phyloP scores from a whole-genome alignment of 2,797 vertebrate species.

The Picus viridis region DNA sequence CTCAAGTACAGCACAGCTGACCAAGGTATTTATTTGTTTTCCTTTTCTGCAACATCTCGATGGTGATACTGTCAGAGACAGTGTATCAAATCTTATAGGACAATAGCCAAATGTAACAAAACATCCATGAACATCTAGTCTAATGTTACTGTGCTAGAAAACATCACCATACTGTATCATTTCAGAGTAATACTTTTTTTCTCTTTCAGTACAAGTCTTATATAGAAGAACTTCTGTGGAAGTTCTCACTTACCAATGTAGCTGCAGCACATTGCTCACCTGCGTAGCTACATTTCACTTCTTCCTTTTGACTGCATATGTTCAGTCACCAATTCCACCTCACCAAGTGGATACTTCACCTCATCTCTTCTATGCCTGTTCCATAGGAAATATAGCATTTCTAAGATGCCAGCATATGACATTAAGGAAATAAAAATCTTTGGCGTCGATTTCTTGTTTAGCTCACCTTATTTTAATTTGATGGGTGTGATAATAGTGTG shows the following conservation, averaged over 20 bases:
- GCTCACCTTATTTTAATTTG: constrained; percentile 15
- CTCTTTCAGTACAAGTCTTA: neutral
- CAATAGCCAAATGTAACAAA: neutral
- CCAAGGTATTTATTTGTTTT: neutral
- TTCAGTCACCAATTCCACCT: neutral
- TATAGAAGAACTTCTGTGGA: neutral
- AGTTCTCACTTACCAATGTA: neutral
- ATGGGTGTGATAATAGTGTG: neutral
- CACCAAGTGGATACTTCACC: neutral
- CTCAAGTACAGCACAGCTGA: neutral
- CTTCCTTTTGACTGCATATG: neutral
- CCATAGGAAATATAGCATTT: neutral
- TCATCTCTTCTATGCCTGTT: neutral
- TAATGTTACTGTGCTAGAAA: neutral
- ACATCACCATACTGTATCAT: neutral
- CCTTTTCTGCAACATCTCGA: neutral
- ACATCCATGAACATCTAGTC: neutral
- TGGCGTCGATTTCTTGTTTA: neutral
- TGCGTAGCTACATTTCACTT: neutral
- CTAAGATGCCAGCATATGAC: neutral
- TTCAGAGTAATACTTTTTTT: neutral
- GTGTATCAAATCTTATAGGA: neutral
- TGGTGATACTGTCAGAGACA: neutral
- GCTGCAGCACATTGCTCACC: neutral
- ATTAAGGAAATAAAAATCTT: neutral